Base-by-base conservation (phyloP, 2,888 invertebrate genomes). In the Orthosia gothica region DNA sequence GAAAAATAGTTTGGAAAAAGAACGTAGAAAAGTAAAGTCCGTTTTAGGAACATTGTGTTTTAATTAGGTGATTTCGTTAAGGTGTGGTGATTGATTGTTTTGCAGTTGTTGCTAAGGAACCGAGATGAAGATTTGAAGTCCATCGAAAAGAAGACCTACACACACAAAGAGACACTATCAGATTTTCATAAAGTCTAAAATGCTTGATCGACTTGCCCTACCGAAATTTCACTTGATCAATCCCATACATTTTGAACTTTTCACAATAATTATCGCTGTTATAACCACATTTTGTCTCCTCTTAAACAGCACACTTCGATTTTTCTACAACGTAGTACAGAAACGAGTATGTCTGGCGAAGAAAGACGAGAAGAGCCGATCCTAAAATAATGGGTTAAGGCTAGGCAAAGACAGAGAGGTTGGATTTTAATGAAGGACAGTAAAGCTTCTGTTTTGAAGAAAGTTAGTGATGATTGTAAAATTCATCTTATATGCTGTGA, bases 1-100 rank as follows among this genome's bases (percentile, higher is more conserved):
- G 88, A 91, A 91, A 91, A 92, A 92, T 76, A 75, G 75, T 72
- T 81, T 54, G 73, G 79, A 79, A 90, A 90, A 87, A 85, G 81
- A 88, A 89, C 16, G 3, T 80, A 91, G 90, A 88, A 89, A 84
- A 79, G 77, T 79, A 59, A 20, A 47, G 52, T 85, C 70, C 78
- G 84, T 87, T 90, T 87, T 85, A 75, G 80, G 77, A 81, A 89
- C 87, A 91, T 91, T 91, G 91, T 90, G 87, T 87, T 90, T 89
- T 91, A 89, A 90, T 89, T 87, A 88, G 74, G 70, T 81, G 70
- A 47, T 74, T 75, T 73, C 52, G 62, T 74, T 77, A 67, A 62
- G 59, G 54, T 52, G 45, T 61, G 66, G 54, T 81, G 72, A 80
- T 82, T 64, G 50, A 75, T 73, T 55, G 55, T 50, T 47, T 58